A percentile compares a stretch with the other conserved stretches of the same genome.
Evolutionary conservation across 2,888 invertebrate genomes (phyloP).

Genomic region (Odontomyia ornata): DNA sequence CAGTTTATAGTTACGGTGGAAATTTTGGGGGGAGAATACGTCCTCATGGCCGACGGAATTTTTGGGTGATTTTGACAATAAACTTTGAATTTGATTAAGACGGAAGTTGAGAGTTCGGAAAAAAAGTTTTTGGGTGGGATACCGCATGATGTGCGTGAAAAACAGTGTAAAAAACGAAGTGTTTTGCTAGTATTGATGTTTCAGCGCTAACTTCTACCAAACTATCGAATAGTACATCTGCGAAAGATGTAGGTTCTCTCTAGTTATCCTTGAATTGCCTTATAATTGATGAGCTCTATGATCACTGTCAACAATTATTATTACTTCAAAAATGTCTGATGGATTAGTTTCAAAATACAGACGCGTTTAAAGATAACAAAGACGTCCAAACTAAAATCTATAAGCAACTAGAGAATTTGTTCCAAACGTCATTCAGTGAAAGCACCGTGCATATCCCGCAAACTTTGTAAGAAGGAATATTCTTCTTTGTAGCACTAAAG

Average conservation of each 20-base stretch:
- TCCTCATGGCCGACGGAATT: no score
- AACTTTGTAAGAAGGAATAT: conserved; percentile 61
- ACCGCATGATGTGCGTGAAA: no score
- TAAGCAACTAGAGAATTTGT: conserved; percentile 64
- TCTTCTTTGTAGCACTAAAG: no score
- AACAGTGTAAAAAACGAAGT: no score
- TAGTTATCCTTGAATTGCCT: conserved; percentile 91
- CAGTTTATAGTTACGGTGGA: no score
- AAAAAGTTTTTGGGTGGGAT: no score
- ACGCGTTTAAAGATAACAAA: conserved; percentile 66
- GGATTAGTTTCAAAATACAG: conserved; percentile 55
- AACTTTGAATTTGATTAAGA: no score
- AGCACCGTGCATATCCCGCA: conserved; percentile 61
- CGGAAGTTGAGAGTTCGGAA: no score
- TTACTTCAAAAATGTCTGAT: conserved; percentile 61
- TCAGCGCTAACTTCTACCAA: conserved; percentile 66
- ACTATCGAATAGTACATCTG: conserved; percentile 54
- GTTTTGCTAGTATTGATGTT: conserved; percentile 63
- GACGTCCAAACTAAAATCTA: conserved; percentile 68
- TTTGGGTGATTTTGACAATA: no score
- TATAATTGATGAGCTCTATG: conserved; percentile 78
- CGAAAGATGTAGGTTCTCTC: conserved; percentile 66
- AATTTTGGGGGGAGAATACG: no score
- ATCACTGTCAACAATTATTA: conserved; percentile 72
- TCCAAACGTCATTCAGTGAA: conserved; percentile 62